Conservation (phyloP, 2,797 vertebrate species). For the Poecilia wingei region DNA sequence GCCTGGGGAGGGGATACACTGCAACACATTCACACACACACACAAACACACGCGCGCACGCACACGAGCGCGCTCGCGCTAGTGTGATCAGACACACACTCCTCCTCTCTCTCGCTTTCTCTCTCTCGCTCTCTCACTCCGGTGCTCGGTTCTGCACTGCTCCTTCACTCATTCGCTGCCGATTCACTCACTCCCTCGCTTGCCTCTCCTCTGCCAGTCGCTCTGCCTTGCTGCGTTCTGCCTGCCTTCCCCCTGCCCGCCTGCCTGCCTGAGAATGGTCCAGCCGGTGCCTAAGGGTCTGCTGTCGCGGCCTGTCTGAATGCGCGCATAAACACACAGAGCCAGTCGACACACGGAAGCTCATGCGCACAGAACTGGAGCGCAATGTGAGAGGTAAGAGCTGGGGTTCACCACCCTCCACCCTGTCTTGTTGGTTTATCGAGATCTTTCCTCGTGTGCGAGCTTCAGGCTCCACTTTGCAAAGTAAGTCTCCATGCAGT, state of each 20-base stretch:
- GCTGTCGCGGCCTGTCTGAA: slow-evolving; percentile 84
- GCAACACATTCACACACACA: slow-evolving; percentile 56
- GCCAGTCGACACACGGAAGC: slow-evolving; percentile 68
- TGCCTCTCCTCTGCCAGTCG: slow-evolving; percentile 71
- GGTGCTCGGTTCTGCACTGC: slow-evolving; percentile 71
- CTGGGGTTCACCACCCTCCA: slow-evolving; percentile 65
- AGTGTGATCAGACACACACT: slow-evolving; percentile 51
- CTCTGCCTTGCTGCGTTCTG: slow-evolving; percentile 75
- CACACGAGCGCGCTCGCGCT: not conserved
- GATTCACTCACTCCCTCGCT: slow-evolving; percentile 73
- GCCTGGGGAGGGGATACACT: slow-evolving; percentile 76
- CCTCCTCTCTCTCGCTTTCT: slow-evolving; percentile 59
- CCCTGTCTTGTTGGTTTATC: slow-evolving; percentile 62
- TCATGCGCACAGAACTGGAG: slow-evolving; percentile 66
- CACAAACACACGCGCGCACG: not conserved
- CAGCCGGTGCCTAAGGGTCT: slow-evolving; percentile 86
- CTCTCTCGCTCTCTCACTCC: slow-evolving; percentile 49
- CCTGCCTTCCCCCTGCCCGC: slow-evolving; percentile 73
- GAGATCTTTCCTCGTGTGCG: slow-evolving; percentile 69
- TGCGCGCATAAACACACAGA: slow-evolving; percentile 72
- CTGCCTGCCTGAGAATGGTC: slow-evolving; percentile 83
- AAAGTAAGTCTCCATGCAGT: slow-evolving; percentile 60
- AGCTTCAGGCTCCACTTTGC: slow-evolving; percentile 72
- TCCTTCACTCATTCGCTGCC: slow-evolving; percentile 76
- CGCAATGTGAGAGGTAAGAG: slow-evolving; percentile 86